Conservation (phyloP, 2,888 invertebrate genomes). For the Chalcosyrphus nemorum region DNA sequence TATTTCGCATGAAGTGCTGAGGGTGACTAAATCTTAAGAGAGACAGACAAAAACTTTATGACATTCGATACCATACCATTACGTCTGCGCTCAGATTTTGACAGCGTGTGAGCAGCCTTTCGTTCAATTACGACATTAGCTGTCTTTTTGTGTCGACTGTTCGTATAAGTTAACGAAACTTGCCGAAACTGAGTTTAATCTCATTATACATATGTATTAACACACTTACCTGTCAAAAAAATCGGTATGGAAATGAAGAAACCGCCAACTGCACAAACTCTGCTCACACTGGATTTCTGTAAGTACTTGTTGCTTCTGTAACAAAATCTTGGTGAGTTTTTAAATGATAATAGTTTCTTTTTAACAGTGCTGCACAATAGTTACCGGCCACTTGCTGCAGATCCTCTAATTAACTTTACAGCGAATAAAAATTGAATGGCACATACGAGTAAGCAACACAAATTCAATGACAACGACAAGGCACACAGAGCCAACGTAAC, state of each 20-base stretch:
- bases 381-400: slow-evolving; percentile 88
- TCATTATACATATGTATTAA: neutral
- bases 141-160: too few relatives aligned
- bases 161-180: too few relatives aligned
- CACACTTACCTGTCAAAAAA: slow-evolving; percentile 91
- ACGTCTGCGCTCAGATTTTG: too few relatives aligned
- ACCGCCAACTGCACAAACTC: slow-evolving; percentile 95
- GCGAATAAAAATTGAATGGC: slow-evolving; percentile 97
- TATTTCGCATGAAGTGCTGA: too few relatives aligned
- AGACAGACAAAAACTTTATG: too few relatives aligned
- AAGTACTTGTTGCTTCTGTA: slow-evolving; percentile 95
- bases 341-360: too few relatives aligned
- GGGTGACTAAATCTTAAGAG: too few relatives aligned
- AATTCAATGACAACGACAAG: slow-evolving; percentile 92
- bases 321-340: slow-evolving; percentile 76
- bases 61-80: too few relatives aligned
- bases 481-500: slow-evolving; percentile 95
- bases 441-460: slow-evolving; percentile 96
- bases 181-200: too few relatives aligned
- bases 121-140: too few relatives aligned
- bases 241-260: slow-evolving; percentile 97
- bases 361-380: slow-evolving; percentile 43
- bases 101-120: too few relatives aligned
- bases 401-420: slow-evolving; percentile 93
- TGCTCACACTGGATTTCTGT: slow-evolving; percentile 94